Base-by-base conservation (phyloP, 2,113 vertebrate species). In the Campylorhamphus procurvoides region DNA sequence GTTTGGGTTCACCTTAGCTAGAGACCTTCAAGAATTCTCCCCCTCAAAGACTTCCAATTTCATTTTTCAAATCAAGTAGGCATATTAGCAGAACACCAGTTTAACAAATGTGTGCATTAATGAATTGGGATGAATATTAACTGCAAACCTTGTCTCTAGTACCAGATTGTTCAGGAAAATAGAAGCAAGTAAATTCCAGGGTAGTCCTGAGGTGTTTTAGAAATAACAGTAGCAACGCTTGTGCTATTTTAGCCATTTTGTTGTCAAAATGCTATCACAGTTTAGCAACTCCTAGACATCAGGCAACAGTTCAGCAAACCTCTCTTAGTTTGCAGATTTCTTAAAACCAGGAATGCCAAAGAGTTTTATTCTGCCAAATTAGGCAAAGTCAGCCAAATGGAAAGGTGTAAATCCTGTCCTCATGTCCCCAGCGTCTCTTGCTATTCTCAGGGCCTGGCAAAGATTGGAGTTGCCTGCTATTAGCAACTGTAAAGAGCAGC, bases 401-500 rank as follows among this genome's bases (percentile, higher is more conserved):
- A 68, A 94, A 95, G 94, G 93, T 94, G 81, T 92, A 82, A 91
- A 95, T 94, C 84, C 83, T 66, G 59, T 84, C 69, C 60, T 89
- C 40, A 69, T 31, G 47, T 75, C 50, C 39, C 29, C 35, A 28
- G 47, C 22, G 47, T 73, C 72, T 87, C 47, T 14, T 66, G 71
- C 55, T 5, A 3, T 84, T 42, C 85, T 53, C 69, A 49, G 84
- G 91, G 60, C 69, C 87, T 89, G 91, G 62, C 37, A 12, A 74
- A 87, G 69, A n/a, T 6, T 2, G 4, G 78, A 87, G 37, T 13
- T 78, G 47, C 75, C 73, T 89, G 68, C 68, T 90, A 23, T 86
- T 77, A 75, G 82, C 84, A 85, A n/a, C 47, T 63, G 72, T 84
- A 78, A 90, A 67, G 64, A 87, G 49, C 55, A 96, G 59, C 77